These are phyloP conservation scores for Manacus vitellinus DNA, from an alignment of 2,113 vertebrate genomes.

Conservation along the genomic window DNA sequence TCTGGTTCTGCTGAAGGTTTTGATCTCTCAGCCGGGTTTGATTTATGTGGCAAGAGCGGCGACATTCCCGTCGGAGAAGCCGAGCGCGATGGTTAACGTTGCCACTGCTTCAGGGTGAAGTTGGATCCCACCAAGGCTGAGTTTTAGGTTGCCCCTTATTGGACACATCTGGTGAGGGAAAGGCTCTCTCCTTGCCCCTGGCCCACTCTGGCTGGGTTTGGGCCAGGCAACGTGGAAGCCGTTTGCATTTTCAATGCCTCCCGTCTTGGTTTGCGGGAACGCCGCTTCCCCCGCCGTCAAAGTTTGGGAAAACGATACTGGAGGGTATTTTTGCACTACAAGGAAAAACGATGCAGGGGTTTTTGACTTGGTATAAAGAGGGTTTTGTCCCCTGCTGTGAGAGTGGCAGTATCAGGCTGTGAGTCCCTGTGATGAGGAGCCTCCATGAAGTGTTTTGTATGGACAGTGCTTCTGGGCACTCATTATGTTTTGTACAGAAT, in stretches of 20 bases:
- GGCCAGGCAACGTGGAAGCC: slow-evolving; percentile 48
- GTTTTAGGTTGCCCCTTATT: slow-evolving; percentile 62
- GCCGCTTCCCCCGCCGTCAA: neutral
- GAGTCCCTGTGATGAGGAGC: neutral
- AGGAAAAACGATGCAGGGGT: neutral
- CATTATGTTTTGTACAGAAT: neutral
- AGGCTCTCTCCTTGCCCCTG: neutral
- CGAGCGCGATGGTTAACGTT: neutral
- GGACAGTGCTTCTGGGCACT: neutral
- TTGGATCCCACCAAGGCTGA: slow-evolving; percentile 47
- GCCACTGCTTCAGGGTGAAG: slow-evolving; percentile 53
- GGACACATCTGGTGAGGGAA: slow-evolving; percentile 55
- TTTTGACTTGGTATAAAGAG: neutral
- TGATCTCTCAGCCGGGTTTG: slow-evolving; percentile 58
- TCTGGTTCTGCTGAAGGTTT: slow-evolving; percentile 66
- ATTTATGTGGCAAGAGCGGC: slow-evolving; percentile 43
- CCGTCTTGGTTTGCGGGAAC: neutral
- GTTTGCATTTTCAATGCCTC: neutral
- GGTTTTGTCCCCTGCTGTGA: neutral
- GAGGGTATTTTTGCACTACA: neutral
- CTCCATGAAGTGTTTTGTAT: neutral
- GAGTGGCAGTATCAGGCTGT: neutral
- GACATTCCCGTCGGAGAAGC: neutral
- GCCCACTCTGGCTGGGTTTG: neutral
- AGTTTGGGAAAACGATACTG: neutral